Base-by-base conservation (phyloP, 1,140 invertebrate species). In the Macrostomum lignano region DNA sequence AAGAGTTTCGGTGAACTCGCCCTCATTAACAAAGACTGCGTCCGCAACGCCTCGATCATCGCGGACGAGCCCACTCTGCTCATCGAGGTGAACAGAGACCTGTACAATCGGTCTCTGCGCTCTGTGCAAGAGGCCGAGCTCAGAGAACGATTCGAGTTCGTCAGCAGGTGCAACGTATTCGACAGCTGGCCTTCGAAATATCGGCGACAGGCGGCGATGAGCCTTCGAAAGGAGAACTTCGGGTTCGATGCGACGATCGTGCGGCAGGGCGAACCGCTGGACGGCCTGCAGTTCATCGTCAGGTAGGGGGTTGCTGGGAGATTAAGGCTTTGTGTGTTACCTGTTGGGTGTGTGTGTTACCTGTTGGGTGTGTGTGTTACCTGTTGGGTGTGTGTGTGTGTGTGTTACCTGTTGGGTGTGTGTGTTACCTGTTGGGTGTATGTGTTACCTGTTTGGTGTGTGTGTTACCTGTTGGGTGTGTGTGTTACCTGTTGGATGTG, bases 81-180 rank as follows among this genome's bases (percentile, higher is more conserved):
- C 7, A 37, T 52, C 21, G 46, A 49, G 1, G 46, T 53, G 6
- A 41, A 49, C 39, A 24, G 43, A 28, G 38, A 45, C 2, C 41
- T 57, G 6, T 58, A 58, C 38, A 48, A 47, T 34, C 33, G 52
- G 25, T 51, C 50, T 11, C 45, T 58, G 6, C 46, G 48, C 36
- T 44, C 47, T 17, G 43, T 45, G 0, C 40, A 50, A 7, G 43
- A 44, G 21, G 37, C 36, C 21, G 49, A 52, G 29, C 47, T 48
- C 29, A 19, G 45, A 19, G 46, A 44, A 17, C 47, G 53, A 38
- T 38, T 39, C 7, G 30, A 41, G 3, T 57, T 57, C 36, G 49
- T 55, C 21, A 37, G 41, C 19, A 36, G 29, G 9, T 49, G 46
- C 33, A 38, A 40, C 1, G 34, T 51, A 7, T 57, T 55, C 39